phyloP scores from a whole-genome alignment of 2,797 vertebrate genomes.

The Micromesistius poutassou region DNA sequence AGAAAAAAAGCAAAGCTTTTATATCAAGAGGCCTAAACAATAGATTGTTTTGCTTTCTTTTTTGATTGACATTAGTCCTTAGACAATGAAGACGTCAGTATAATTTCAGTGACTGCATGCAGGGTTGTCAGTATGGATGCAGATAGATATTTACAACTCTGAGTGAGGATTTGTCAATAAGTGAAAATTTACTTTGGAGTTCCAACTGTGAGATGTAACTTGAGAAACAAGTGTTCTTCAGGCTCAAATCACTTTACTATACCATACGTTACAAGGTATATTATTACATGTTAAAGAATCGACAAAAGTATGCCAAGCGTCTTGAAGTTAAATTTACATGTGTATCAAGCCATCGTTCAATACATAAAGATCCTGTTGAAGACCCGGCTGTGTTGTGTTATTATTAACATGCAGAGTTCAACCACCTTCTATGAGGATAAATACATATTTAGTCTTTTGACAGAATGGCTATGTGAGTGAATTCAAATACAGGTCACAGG shows the following conservation, averaged over 20 bases:
- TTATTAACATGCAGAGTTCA: slow-evolving; percentile 49
- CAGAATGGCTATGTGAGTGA: background rate
- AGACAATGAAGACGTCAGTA: slow-evolving; percentile 51
- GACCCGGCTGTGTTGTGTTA: slow-evolving; percentile 66
- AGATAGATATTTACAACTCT: slow-evolving; percentile 34
- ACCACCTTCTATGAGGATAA: background rate
- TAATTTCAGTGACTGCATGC: slow-evolving; percentile 41
- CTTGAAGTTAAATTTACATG: slow-evolving; percentile 74
- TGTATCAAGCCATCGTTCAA: slow-evolving; percentile 78
- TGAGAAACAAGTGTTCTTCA: slow-evolving; percentile 46
- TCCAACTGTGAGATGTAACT: slow-evolving; percentile 51
- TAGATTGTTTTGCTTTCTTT: slow-evolving; percentile 46
- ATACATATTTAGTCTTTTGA: background rate
- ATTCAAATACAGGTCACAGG: background rate
- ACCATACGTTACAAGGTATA: slow-evolving; percentile 54
- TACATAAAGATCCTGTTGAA: slow-evolving; percentile 74
- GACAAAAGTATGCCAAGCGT: slow-evolving; percentile 65
- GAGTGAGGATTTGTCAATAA: slow-evolving; percentile 42
- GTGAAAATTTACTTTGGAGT: slow-evolving; percentile 35
- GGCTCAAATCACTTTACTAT: slow-evolving; percentile 54
- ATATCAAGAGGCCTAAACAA: slow-evolving; percentile 41
- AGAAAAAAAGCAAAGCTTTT: slow-evolving; percentile 61
- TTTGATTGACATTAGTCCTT: slow-evolving; percentile 66
- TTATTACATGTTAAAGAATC: slow-evolving; percentile 65
- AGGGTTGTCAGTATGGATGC: slow-evolving; percentile 34